Percentiles rank a stretch among this genome's conserved stretches.
Evolutionary conservation across 1,140 invertebrate genomes (phyloP).

Genomic region (Drosophila rufa): DNA sequence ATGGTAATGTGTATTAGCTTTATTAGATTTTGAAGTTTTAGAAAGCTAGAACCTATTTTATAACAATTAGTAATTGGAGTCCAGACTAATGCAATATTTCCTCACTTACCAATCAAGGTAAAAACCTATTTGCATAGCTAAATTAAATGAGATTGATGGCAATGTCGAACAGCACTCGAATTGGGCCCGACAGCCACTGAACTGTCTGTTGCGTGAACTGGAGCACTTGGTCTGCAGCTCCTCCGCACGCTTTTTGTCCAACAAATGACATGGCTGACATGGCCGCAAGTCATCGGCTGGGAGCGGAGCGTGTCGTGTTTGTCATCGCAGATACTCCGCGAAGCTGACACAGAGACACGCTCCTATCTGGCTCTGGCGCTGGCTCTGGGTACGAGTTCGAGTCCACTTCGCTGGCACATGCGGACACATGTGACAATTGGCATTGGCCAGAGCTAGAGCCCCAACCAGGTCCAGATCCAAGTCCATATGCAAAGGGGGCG

Average conservation of each 20-base stretch:
- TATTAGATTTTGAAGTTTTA: too few species aligned
- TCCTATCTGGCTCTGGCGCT: slow-evolving; percentile 31
- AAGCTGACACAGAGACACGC: slow-evolving; percentile 26
- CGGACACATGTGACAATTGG: slow-evolving; percentile 64
- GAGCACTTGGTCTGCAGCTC: slow-evolving; percentile 43
- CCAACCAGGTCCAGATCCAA: slow-evolving; percentile 17
- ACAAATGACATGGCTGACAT: slow-evolving; percentile 38
- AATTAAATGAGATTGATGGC: slow-evolving; percentile 3
- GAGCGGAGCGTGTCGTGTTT: slow-evolving; percentile 44
- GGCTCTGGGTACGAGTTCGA: slow-evolving; percentile 2
- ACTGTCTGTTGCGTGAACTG: slow-evolving; percentile 42
- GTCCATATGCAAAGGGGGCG: slow-evolving; percentile 24
- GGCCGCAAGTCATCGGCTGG: slow-evolving; percentile 42
- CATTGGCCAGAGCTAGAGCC: slow-evolving; percentile 6
- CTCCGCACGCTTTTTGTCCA: slow-evolving; percentile 19
- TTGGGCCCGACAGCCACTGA: slow-evolving; percentile 24
- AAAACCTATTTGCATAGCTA: neutral
- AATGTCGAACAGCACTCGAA: slow-evolving; percentile 6
- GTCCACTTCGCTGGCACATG: slow-evolving; percentile 31
- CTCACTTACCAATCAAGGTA: neutral
- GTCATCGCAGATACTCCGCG: slow-evolving; percentile 43
- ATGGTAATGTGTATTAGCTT: too few species aligned
- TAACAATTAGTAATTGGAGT: neutral
- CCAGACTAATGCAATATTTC: neutral
- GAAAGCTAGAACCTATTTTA: too few species aligned